Base-by-base conservation (phyloP, 1,140 invertebrate species). In the Xylocopa sonorina region DNA sequence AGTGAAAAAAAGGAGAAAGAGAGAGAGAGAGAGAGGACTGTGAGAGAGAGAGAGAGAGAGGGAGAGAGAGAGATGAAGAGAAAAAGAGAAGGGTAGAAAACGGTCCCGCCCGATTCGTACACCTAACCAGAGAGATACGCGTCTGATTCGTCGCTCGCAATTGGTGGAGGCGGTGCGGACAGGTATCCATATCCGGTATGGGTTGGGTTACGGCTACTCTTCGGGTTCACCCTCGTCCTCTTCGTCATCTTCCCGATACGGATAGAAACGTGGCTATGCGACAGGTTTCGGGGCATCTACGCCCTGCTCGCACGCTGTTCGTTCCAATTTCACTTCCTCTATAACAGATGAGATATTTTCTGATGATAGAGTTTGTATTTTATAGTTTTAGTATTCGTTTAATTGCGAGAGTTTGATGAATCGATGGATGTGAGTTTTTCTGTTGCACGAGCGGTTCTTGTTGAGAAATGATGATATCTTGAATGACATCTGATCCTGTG, bases 131-230 rank as follows among this genome's bases (percentile, higher is more conserved):
- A 77, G 81, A 82, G 85, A 90, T 91, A 89, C 86, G 87, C 81
- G 82, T 86, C 85, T 89, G 89, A 91, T 90, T 91, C 91, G 90
- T 87, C 84, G 87, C 67, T 88, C 87, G 87, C 81, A 84, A 92
- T 91, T 92, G 92, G 90, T 87, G 92, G 89, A 91, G 92, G 92
- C 92, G 92, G 89, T 77, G 76, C 90, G 78, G 83, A 77, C 88
- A 92, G 91, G 91, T 92, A 90, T 90, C 87, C 89, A 89, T 89
- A 89, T 90, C 90, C 88, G 90, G 88, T 85, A 90, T 91, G 91
- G 90, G 89, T 78, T 57, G 90, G 88, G 87, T 89, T 86, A 69
- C 69, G 46, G 46, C 60, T 60, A 46, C 55, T 60, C 82, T 84
- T n/a, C 83, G 41, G 58, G 66, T 79, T 88, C 72, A 83, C 79